Evolutionary conservation across 2,888 invertebrate genomes (phyloP).

Genomic region (Macrophya annulata): DNA sequence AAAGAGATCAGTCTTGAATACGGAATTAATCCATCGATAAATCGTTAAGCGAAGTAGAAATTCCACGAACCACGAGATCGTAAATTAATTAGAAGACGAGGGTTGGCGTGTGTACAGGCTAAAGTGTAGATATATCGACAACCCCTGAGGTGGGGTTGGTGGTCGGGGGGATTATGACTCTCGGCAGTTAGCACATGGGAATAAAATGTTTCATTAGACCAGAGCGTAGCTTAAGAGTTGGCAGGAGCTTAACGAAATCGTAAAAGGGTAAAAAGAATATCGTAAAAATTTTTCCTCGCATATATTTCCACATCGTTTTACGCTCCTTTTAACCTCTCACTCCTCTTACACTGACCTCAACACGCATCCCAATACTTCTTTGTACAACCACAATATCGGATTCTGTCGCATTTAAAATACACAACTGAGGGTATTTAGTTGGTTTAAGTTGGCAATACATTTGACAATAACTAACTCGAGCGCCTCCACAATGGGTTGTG

Average conservation of each 20-base stretch:
- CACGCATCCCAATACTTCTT: neutral
- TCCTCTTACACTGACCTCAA: slow-evolving; percentile 14
- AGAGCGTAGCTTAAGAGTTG: slow-evolving; percentile 60
- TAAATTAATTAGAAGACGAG: slow-evolving; percentile 36
- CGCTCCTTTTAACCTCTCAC: slow-evolving; percentile 38
- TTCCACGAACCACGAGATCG: slow-evolving; percentile 36
- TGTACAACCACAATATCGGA: too few species aligned
- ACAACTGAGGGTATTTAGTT: too few species aligned
- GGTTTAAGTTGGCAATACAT: too few species aligned
- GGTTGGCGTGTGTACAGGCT: slow-evolving; percentile 44
- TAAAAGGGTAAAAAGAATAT: slow-evolving; percentile 60
- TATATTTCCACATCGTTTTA: slow-evolving; percentile 52
- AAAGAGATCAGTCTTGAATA: neutral
- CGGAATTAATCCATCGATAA: neutral
- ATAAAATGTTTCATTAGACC: slow-evolving; percentile 67
- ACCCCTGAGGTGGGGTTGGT: slow-evolving; percentile 10
- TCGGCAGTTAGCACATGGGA: slow-evolving; percentile 61
- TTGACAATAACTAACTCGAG: too few species aligned
- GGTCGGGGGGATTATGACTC: slow-evolving; percentile 55
- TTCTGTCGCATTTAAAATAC: too few species aligned
- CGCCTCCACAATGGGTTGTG: too few species aligned
- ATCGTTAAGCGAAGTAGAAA: slow-evolving; percentile 7
- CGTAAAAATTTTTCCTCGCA: slow-evolving; percentile 61
- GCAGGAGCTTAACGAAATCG: slow-evolving; percentile 62
- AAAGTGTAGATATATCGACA: slow-evolving; percentile 16